Evolutionary conservation across 2,888 invertebrate genomes (phyloP).

Genomic region (Tromatobia lineatoria): DNA sequence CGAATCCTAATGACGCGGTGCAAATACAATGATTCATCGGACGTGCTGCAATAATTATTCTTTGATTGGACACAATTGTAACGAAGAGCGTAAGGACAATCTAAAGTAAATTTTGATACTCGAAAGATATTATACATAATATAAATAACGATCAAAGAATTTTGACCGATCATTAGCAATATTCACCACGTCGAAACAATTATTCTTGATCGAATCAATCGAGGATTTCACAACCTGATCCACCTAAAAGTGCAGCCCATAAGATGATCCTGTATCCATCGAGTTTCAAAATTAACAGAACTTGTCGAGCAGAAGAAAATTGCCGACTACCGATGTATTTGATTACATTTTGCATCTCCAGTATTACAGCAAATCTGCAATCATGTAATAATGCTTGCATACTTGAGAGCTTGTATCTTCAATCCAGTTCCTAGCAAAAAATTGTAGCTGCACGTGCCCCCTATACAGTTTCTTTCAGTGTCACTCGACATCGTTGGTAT

Average conservation of each 20-base stretch:
- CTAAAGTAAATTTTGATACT: background rate
- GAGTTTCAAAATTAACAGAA: too few species aligned
- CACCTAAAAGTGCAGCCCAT: background rate
- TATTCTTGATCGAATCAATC: background rate
- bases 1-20: slow-evolving; percentile 5
- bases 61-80: background rate
- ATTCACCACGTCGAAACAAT: background rate
- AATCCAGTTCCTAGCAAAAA: background rate
- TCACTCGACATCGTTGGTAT: slow-evolving; percentile 25
- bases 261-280: background rate
- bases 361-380: background rate
- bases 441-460: background rate
- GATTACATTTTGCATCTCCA: background rate
- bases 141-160: too few species aligned
- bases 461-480: slow-evolving; percentile 19
- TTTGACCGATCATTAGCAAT: too few species aligned
- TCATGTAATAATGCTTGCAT: background rate
- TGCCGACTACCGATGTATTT: too few species aligned
- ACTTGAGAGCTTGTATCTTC: background rate
- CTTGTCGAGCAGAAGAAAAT: too few species aligned
- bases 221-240: too few species aligned
- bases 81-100: background rate
- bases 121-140: background rate
- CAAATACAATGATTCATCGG: background rate
- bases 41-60: background rate